Conservation (phyloP, 2,888 invertebrate genomes). For the Sarcophaga caerulescens region DNA sequence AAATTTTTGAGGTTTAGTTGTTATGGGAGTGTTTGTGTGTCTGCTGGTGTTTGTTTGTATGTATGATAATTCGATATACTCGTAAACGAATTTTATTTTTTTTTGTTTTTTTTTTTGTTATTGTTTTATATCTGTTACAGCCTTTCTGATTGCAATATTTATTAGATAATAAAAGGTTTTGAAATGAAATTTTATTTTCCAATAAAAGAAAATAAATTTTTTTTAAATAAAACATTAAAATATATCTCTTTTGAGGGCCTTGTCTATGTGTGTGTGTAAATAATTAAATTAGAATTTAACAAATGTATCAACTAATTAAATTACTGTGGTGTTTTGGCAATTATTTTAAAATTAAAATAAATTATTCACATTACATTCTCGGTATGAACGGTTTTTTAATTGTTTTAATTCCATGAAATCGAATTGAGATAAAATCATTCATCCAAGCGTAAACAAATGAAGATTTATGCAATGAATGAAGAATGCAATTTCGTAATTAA, state of each 20-base stretch:
- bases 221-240: background rate
- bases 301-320: slow-evolving; percentile 48
- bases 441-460: too few relatives aligned
- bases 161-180: slow-evolving; percentile 13
- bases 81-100: background rate
- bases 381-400: background rate
- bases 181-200: background rate
- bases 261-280: slow-evolving; percentile 3
- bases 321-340: slow-evolving; percentile 29
- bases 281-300: slow-evolving; percentile 22
- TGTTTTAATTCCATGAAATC: background rate
- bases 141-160: slow-evolving; percentile 15
- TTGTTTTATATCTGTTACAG: background rate
- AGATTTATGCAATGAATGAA: too few relatives aligned
- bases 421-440: too few relatives aligned
- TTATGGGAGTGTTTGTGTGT: background rate
- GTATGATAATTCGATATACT: background rate
- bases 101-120: background rate
- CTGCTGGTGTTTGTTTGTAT: too few relatives aligned
- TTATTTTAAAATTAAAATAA: slow-evolving; percentile 29
- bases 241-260: background rate
- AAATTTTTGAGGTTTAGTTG: slow-evolving; percentile 32
- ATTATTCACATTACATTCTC: slow-evolving; percentile 9
- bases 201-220: background rate
- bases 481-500: too few relatives aligned